A percentile compares a stretch with the other conserved stretches of the same genome.
phyloP scores from a whole-genome alignment of 2,888 invertebrate genomes.

The Holacanthella duospinosa region DNA sequence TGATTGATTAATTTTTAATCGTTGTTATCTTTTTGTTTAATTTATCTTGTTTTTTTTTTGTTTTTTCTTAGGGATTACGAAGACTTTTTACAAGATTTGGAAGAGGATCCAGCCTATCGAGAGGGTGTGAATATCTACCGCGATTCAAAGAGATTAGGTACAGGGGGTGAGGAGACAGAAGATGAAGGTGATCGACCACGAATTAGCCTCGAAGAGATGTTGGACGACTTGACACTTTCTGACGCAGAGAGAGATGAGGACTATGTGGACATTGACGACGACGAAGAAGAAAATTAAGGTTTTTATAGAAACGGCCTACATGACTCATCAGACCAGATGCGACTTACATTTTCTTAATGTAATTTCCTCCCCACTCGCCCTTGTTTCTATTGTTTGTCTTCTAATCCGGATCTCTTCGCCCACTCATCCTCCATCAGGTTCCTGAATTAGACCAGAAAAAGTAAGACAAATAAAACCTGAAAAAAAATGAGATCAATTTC shows the following conservation, averaged over 20 bases:
- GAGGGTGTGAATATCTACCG: constrained; percentile 90
- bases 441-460: not conserved
- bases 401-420: not conserved
- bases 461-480: not conserved
- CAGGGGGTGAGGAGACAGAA: constrained; percentile 50
- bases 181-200: constrained; percentile 50
- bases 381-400: not conserved
- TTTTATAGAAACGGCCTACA: not conserved
- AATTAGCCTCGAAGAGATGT: constrained; percentile 82
- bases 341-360: not conserved
- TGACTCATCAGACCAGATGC: not conserved
- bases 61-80: constrained; percentile 65
- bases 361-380: not conserved
- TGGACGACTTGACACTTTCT: constrained; percentile 74
- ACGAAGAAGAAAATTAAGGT: constrained; percentile 15
- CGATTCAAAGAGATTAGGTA: constrained; percentile 18
- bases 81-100: constrained; percentile 92
- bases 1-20: not conserved
- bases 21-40: not conserved
- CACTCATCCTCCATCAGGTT: not conserved
- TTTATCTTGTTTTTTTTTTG: constrained; percentile 6
- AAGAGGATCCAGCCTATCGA: constrained; percentile 81
- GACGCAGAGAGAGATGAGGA: constrained; percentile 52
- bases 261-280: constrained; percentile 27
- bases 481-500: not conserved